Evolutionary conservation across 2,113 vertebrate species (phyloP).

Genomic region (Phylloscopus trochilus): DNA sequence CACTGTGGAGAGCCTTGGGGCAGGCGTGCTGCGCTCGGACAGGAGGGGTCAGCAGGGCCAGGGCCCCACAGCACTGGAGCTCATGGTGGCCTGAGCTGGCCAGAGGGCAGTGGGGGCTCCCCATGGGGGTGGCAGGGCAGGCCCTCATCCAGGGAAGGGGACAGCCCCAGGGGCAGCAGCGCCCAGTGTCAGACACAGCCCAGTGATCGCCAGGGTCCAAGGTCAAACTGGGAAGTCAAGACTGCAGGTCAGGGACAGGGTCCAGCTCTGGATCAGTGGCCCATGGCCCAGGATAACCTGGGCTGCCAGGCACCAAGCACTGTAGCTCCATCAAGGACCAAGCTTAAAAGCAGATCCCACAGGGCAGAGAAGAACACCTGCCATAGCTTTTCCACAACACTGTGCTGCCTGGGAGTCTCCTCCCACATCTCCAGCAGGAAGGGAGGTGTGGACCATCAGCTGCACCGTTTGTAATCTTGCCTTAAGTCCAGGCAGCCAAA

Average conservation of each 20-base stretch:
- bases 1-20: rapidly evolving
- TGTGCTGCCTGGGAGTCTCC: rapidly evolving
- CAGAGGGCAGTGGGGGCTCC: rapidly evolving
- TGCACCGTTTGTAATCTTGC: background rate
- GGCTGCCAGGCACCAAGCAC: background rate
- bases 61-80: rapidly evolving
- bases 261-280: background rate
- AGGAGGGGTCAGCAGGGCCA: rapidly evolving
- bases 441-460: rapidly evolving
- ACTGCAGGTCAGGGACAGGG: background rate
- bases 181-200: background rate
- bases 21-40: rapidly evolving
- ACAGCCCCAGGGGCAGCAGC: rapidly evolving
- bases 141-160: rapidly evolving
- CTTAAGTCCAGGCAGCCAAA: rapidly evolving
- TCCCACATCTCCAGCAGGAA: background rate
- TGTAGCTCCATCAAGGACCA: background rate
- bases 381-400: rapidly evolving
- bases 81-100: background rate
- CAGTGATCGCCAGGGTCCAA: background rate
- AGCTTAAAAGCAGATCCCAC: background rate
- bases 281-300: background rate
- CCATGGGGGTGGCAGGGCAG: rapidly evolving
- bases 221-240: background rate
- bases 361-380: background rate